Percentiles rank a stretch among this genome's conserved stretches.
Conservation (phyloP, 2,797 vertebrate species). For the Lycodopsis pacificus region DNA sequence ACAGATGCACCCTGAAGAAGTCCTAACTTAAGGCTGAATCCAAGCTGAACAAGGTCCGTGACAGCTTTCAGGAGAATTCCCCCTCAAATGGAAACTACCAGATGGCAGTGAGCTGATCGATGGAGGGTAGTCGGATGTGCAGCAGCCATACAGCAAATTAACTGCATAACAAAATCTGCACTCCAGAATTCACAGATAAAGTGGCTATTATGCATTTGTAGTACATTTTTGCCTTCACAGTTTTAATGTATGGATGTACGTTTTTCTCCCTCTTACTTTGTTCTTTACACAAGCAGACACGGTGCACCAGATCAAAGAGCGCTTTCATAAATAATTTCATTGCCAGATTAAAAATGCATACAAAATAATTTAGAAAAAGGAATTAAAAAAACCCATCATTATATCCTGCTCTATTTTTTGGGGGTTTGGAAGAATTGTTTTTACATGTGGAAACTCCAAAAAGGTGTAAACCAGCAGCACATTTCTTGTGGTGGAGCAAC, state of each 20-base stretch:
- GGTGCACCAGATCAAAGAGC: constrained; percentile 47
- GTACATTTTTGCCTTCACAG: not conserved
- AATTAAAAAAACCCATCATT: not conserved
- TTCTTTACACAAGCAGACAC: constrained; percentile 23
- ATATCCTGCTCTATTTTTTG: not conserved
- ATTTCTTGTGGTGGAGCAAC: not conserved
- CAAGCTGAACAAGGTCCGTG: not conserved
- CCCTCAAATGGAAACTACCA: not conserved
- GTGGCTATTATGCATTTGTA: not conserved
- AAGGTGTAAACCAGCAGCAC: not conserved
- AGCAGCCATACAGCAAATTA: not conserved
- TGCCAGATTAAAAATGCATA: constrained; percentile 50
- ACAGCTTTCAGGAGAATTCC: constrained; percentile 5
- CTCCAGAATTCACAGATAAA: not conserved
- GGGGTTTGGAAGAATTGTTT: not conserved
- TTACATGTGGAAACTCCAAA: not conserved
- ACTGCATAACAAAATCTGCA: not conserved
- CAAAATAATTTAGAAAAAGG: constrained; percentile 18
- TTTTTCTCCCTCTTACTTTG: constrained; percentile 4
- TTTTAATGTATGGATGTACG: not conserved
- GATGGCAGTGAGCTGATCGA: not conserved
- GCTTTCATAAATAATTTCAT: constrained; percentile 42
- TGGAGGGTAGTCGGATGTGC: not conserved
- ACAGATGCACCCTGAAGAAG: not conserved
- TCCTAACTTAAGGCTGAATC: not conserved